These are phyloP conservation scores for Muntiacus muntjak DNA, from an alignment of 2,113 vertebrate species.

Conservation along the genomic window DNA sequence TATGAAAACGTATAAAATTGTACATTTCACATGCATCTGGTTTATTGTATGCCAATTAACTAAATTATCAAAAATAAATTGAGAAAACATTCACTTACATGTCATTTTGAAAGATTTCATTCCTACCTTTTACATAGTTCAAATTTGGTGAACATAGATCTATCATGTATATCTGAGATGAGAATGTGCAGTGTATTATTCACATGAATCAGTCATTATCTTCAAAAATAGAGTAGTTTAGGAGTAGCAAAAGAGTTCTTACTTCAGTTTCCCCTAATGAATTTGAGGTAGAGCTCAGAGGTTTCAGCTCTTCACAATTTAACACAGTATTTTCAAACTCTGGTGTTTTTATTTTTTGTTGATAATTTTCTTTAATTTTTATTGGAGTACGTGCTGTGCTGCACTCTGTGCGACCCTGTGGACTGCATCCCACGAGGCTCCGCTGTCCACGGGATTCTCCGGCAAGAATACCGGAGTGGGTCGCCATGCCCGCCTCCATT, in stretches of 20 bases:
- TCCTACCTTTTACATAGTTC: background rate
- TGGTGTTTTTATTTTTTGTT: background rate
- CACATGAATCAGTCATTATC: background rate
- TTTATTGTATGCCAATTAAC: background rate
- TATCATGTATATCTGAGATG: background rate
- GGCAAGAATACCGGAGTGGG: background rate
- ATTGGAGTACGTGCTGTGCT: background rate
- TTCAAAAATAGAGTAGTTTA: background rate
- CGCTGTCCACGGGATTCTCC: background rate
- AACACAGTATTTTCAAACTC: background rate
- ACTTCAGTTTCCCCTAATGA: background rate
- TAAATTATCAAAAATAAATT: background rate
- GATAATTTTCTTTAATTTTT: background rate
- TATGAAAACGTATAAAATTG: background rate
- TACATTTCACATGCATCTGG: background rate
- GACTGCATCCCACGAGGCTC: background rate
- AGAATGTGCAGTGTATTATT: background rate
- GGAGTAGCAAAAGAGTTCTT: background rate
- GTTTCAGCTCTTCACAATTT: background rate
- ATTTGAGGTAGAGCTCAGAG: background rate
- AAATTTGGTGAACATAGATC: background rate
- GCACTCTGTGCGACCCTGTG: background rate
- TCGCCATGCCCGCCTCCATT: background rate
- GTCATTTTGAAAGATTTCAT: background rate
- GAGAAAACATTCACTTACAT: background rate